Evolutionary conservation across 2,113 vertebrate species (phyloP).

Genomic region (Gavia stellata): DNA sequence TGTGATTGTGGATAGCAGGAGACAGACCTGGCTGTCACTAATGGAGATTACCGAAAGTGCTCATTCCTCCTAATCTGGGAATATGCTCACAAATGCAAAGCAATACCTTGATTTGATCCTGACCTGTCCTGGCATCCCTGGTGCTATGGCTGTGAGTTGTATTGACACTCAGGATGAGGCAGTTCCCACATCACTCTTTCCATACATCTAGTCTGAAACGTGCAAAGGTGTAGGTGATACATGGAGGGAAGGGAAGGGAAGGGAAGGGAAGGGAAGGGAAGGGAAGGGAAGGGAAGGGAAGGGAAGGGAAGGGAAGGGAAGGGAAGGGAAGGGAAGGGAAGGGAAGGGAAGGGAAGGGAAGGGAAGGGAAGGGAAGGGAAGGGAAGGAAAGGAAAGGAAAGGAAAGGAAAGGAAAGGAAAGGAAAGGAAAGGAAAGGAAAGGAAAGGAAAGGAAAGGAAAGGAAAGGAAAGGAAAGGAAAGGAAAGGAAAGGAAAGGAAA

Average conservation of each 20-base stretch:
- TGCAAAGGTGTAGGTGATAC: background rate
- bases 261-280: background rate
- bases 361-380: background rate
- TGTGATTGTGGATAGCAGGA: background rate
- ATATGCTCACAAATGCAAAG: background rate
- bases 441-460: background rate
- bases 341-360: background rate
- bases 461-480: background rate
- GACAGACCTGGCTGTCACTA: background rate
- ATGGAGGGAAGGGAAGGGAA: background rate
- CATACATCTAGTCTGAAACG: background rate
- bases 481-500: background rate
- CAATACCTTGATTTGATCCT: background rate
- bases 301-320: background rate
- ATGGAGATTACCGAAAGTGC: background rate
- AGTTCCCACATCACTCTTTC: background rate
- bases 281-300: background rate
- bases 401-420: background rate
- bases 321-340: background rate
- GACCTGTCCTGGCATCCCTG: background rate
- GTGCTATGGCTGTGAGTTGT: background rate
- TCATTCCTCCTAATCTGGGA: background rate
- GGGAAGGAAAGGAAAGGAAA: background rate
- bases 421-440: background rate
- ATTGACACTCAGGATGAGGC: background rate